Percentiles rank a stretch among this genome's conserved stretches.
phyloP scores from a whole-genome alignment of 2,888 invertebrate species.

The Tipula lateralis region DNA sequence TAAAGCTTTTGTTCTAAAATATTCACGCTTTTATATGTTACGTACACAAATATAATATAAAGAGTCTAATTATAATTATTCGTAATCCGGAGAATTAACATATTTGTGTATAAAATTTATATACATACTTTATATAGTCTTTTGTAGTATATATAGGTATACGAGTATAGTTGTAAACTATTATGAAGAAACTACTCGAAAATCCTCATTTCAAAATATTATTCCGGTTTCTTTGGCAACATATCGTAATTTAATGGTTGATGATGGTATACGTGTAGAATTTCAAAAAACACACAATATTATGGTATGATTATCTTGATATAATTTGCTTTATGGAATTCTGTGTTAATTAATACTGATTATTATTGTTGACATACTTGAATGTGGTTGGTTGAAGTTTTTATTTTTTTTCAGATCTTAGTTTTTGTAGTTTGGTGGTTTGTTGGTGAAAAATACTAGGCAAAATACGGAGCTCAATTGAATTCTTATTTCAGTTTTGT shows the following conservation, averaged over 20 bases:
- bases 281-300: not conserved
- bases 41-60: not conserved
- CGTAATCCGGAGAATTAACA: not conserved
- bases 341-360: not conserved
- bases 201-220: not conserved
- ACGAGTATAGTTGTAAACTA: not conserved
- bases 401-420: no score
- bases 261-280: not conserved
- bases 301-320: not conserved
- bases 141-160: not conserved
- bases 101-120: not conserved
- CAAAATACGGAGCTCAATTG: no score
- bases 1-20: not conserved
- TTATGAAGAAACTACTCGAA: not conserved
- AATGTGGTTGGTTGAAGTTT: no score
- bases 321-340: not conserved
- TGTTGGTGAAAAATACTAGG: no score
- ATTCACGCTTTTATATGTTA: not conserved
- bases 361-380: not conserved
- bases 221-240: not conserved
- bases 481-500: no score
- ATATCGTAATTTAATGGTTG: not conserved
- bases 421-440: no score
- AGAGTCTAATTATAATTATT: not conserved
- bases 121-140: not conserved